Evolutionary conservation across 2,888 invertebrate species (phyloP).

Genomic region (Nemoura dubitans): DNA sequence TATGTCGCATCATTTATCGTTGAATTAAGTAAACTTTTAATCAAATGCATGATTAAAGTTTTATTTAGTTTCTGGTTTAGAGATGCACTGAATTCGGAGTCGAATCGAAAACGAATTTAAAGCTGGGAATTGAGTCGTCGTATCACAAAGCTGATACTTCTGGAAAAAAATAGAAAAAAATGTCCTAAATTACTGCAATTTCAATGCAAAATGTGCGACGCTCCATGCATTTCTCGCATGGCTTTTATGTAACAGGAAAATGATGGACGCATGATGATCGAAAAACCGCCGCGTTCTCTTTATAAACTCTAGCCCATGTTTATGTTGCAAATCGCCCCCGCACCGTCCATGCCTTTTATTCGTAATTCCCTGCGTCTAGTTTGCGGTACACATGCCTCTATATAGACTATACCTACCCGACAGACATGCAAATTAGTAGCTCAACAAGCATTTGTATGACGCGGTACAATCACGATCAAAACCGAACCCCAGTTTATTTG

Average conservation of each 20-base stretch:
- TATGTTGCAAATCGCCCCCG: slow-evolving; percentile 47
- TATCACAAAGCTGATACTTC: neutral
- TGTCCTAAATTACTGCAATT: no score
- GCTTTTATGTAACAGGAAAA: neutral
- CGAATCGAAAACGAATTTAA: neutral
- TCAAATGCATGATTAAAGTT: slow-evolving; percentile 12
- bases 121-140: neutral
- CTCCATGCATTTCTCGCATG: neutral
- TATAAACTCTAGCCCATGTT: slow-evolving; percentile 41
- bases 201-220: neutral
- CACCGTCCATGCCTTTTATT: slow-evolving; percentile 49
- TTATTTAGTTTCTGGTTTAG: neutral
- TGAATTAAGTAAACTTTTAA: slow-evolving; percentile 1
- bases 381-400: neutral
- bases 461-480: slow-evolving; percentile 7
- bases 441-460: slow-evolving; percentile 43
- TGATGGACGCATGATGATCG: neutral
- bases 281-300: neutral
- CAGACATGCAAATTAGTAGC: slow-evolving; percentile 50
- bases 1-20: slow-evolving; percentile 12
- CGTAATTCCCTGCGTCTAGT: slow-evolving; percentile 46
- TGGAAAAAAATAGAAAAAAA: no score
- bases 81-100: neutral
- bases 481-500: neutral
- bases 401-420: slow-evolving; percentile 47